Conservation (phyloP, 2,113 vertebrate species). For the Albula glossodonta region DNA sequence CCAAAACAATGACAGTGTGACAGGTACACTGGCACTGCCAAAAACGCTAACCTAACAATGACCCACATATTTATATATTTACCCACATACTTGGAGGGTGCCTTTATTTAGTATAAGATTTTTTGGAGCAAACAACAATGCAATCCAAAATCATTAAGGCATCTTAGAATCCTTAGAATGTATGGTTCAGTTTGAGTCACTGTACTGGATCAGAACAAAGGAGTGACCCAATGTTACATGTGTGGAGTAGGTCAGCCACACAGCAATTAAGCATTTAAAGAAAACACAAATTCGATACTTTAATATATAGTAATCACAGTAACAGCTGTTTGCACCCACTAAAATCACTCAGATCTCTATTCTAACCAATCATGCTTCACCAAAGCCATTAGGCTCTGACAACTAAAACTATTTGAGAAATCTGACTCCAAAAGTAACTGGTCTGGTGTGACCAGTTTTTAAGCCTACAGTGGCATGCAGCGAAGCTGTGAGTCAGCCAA, state of each 20-base stretch:
- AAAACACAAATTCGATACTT: no score
- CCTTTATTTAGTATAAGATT: background rate
- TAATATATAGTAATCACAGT: background rate
- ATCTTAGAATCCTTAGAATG: no score
- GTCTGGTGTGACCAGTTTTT: constrained; percentile 2
- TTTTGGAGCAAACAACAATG: background rate
- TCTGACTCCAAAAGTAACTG: background rate
- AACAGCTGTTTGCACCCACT: background rate
- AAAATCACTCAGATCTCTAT: background rate
- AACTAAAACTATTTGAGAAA: constrained; percentile 1
- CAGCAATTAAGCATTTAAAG: no score
- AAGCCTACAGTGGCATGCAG: background rate
- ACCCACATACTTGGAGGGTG: background rate
- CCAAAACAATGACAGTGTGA: background rate
- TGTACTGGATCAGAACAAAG: no score
- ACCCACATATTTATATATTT: background rate
- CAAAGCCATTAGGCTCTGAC: background rate
- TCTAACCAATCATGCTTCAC: background rate
- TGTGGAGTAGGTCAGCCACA: no score
- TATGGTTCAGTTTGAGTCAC: no score
- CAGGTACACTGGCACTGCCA: background rate
- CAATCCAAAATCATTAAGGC: no score
- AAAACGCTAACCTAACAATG: background rate
- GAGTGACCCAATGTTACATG: no score
- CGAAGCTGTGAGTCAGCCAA: background rate